phyloP scores from a whole-genome alignment of 2,113 vertebrate genomes.

The Nerophis ophidion region DNA sequence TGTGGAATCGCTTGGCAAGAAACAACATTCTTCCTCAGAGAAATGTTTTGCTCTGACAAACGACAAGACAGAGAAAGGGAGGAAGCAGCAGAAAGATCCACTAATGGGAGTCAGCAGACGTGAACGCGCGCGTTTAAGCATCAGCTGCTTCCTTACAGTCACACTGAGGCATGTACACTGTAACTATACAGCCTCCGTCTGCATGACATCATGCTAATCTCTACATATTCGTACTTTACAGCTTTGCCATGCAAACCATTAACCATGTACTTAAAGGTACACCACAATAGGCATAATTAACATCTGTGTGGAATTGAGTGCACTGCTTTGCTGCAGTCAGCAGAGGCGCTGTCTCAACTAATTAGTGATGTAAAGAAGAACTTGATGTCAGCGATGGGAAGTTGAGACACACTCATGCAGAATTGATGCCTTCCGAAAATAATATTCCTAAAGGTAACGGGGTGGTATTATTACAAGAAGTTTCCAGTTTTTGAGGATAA shows the following conservation, averaged over 20 bases:
- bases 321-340: too few species aligned
- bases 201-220: neutral
- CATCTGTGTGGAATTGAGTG: too few species aligned
- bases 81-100: conserved; percentile 21
- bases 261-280: too few species aligned
- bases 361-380: too few species aligned
- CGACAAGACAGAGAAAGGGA: conserved; percentile 10
- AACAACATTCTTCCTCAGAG: conserved; percentile 25
- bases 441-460: too few species aligned
- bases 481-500: too few species aligned
- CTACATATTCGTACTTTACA: neutral
- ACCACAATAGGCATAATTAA: too few species aligned
- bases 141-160: conserved; percentile 43
- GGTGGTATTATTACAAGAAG: too few species aligned
- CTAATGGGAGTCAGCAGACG: conserved; percentile 60
- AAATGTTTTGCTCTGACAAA: conserved; percentile 31
- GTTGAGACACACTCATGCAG: too few species aligned
- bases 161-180: conserved; percentile 15
- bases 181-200: neutral
- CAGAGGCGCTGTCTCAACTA: too few species aligned
- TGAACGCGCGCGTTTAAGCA: conserved; percentile 35
- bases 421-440: too few species aligned
- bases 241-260: neutral
- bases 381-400: too few species aligned
- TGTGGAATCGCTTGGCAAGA: conserved; percentile 29